A percentile compares a stretch with the other conserved stretches of the same genome.
Conservation (phyloP, 2,113 vertebrate species). For the Rostratula benghalensis region DNA sequence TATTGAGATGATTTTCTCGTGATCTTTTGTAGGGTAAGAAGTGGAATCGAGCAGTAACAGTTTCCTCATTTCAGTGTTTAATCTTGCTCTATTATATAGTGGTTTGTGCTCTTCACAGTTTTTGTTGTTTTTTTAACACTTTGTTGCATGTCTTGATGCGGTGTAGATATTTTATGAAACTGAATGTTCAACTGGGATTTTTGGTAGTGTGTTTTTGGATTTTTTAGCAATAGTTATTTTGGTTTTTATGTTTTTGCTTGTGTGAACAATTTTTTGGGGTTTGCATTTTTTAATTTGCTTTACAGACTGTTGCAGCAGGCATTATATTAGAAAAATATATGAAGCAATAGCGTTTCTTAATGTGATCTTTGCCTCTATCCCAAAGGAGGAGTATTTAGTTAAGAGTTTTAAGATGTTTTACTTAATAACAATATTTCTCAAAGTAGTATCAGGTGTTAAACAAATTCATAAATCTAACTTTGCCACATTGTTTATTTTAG, state of each 20-base stretch:
- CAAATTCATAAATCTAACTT: neutral
- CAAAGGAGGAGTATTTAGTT: neutral
- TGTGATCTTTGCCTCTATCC: neutral
- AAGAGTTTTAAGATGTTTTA: neutral
- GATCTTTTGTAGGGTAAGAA: neutral
- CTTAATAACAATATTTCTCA: neutral
- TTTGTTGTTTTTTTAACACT: neutral
- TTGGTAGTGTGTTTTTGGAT: neutral
- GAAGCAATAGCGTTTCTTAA: neutral
- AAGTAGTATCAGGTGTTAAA: neutral
- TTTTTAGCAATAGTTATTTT: neutral
- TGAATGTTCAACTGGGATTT: neutral
- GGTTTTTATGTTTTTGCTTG: neutral
- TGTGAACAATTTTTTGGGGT: neutral
- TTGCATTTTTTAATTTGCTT: neutral
- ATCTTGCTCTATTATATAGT: neutral
- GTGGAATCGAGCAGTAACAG: neutral
- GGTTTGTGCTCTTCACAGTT: neutral
- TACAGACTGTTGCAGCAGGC: neutral
- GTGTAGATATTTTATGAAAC: neutral
- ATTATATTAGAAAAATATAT: neutral
- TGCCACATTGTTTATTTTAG: neutral
- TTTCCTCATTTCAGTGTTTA: neutral
- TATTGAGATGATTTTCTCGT: neutral
- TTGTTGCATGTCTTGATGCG: neutral